phyloP scores from a whole-genome alignment of 2,888 invertebrate species.

The Chrysolina oricalcia region DNA sequence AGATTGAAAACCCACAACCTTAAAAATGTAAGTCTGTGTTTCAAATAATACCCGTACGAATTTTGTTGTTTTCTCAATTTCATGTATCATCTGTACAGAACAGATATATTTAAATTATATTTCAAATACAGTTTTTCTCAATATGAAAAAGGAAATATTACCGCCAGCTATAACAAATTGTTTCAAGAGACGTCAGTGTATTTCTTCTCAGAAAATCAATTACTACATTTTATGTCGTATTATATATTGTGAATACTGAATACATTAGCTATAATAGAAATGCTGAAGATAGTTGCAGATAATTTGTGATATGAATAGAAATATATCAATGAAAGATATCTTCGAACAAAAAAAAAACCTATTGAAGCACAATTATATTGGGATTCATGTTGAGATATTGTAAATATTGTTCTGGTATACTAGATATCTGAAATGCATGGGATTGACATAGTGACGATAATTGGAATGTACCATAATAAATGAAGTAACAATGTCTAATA shows the following conservation, averaged over 20 bases:
- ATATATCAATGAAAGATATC: background rate
- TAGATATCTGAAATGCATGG: too few species aligned
- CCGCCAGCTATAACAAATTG: background rate
- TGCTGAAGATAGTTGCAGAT: background rate
- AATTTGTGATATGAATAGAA: background rate
- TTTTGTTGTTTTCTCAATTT: too few species aligned
- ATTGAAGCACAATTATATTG: background rate
- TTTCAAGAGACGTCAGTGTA: background rate
- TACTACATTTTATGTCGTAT: slow-evolving; percentile 10
- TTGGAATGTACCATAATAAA: background rate
- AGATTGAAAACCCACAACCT: too few species aligned
- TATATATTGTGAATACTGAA: background rate
- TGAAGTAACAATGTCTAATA: background rate
- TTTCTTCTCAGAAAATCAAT: slow-evolving; percentile 13
- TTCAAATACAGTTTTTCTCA: background rate
- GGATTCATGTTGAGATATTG: too few species aligned
- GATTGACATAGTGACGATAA: background rate
- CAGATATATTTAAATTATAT: background rate
- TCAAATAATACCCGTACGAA: too few species aligned
- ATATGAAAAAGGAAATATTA: background rate
- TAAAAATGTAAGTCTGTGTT: too few species aligned
- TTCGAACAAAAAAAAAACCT: background rate
- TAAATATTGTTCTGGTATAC: too few species aligned
- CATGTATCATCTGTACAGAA: too few species aligned
- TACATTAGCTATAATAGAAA: background rate